These are phyloP conservation scores for Chaetogeoica ovagalla DNA, from an alignment of 2,888 invertebrate genomes.

Conservation along the genomic window DNA sequence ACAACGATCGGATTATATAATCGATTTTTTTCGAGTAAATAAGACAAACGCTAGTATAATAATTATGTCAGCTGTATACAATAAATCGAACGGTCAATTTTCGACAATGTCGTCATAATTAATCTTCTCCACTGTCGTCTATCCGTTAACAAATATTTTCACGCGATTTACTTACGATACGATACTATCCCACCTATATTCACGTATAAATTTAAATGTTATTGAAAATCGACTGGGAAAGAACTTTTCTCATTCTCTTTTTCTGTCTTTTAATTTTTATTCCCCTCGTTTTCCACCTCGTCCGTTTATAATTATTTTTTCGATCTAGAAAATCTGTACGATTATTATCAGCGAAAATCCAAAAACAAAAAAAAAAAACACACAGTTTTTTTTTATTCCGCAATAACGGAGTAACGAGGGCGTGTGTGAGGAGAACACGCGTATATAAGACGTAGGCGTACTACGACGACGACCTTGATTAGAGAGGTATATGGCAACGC, in stretches of 20 bases:
- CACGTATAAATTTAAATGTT: too few relatives aligned
- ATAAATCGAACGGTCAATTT: background rate
- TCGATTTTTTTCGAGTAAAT: too few relatives aligned
- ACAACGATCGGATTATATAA: too few relatives aligned
- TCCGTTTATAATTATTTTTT: too few relatives aligned
- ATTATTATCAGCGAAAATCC: background rate
- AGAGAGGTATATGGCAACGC: slow-evolving; percentile 6
- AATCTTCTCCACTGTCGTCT: background rate
- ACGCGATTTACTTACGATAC: background rate
- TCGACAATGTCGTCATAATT: background rate
- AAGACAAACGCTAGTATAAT: too few relatives aligned
- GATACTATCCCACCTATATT: too few relatives aligned
- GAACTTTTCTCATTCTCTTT: too few relatives aligned
- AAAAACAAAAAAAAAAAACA: background rate
- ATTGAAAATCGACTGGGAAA: too few relatives aligned
- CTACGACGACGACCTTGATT: slow-evolving; percentile 28
- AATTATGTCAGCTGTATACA: too few relatives aligned
- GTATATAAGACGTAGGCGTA: slow-evolving; percentile 27
- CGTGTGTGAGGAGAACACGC: background rate
- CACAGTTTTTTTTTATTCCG: background rate
- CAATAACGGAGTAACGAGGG: background rate
- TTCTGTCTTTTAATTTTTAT: too few relatives aligned
- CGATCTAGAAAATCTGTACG: too few relatives aligned
- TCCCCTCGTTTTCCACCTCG: too few relatives aligned
- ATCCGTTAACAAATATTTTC: background rate